Evolutionary conservation across 2,888 invertebrate species (phyloP).

Genomic region (Euzophera pinguis): DNA sequence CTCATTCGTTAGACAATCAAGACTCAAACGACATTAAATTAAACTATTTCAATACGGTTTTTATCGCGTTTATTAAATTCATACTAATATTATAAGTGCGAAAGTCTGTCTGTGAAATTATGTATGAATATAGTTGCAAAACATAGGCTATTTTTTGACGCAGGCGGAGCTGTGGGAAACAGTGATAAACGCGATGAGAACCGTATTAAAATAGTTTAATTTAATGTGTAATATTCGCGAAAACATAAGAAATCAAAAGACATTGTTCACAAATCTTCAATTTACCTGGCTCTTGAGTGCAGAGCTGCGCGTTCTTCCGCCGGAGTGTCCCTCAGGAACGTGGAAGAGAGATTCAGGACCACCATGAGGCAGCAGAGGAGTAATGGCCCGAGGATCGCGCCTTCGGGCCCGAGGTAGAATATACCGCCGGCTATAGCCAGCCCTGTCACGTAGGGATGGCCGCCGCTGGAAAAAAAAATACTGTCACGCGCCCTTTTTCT

Average conservation of each 20-base stretch:
- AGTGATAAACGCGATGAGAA: too few species aligned
- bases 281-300: constrained; percentile 74
- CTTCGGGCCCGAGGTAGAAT: constrained; percentile 97
- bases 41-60: too few species aligned
- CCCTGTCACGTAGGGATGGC: constrained; percentile 98
- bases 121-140: too few species aligned
- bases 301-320: constrained; percentile 79
- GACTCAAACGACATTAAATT: too few species aligned
- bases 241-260: too few species aligned
- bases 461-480: constrained; percentile 81
- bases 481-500: too few species aligned
- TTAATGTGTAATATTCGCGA: too few species aligned
- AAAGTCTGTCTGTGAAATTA: too few species aligned
- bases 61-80: constrained; percentile 12
- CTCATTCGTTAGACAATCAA: constrained; percentile 17
- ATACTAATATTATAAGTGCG: too few species aligned
- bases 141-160: too few species aligned
- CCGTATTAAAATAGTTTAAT: too few species aligned
- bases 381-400: constrained; percentile 97
- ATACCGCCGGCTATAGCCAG: constrained; percentile 98
- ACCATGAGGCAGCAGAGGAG: constrained; percentile 97
- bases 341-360: constrained; percentile 89
- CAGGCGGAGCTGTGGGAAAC: too few species aligned
- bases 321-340: constrained; percentile 83
- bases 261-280: constrained; percentile 10